Conservation (phyloP, 92 coral and sea anemone species). For the Actinernus sp. region DNA sequence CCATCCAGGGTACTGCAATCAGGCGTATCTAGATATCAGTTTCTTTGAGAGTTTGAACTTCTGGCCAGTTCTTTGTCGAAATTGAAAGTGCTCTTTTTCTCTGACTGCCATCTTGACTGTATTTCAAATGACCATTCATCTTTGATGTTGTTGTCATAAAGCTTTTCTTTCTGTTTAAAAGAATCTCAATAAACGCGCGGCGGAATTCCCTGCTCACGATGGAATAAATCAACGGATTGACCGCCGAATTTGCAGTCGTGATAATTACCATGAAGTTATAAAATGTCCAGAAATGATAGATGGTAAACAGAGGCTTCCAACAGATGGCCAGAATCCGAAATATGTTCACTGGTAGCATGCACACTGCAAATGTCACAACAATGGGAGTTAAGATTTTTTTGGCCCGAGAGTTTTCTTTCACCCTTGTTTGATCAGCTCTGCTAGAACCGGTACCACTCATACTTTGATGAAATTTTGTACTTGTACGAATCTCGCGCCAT, state of each 20-base stretch:
- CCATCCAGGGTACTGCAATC: too few relatives aligned
- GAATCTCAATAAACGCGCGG: conserved; percentile 42
- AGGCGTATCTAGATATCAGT: conserved; percentile 21
- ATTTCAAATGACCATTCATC: background rate
- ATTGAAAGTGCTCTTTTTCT: background rate
- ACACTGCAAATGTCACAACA: conserved; percentile 63
- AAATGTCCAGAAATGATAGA: conserved; percentile 50
- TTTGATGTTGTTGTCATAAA: background rate
- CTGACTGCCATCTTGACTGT: conserved; percentile 3
- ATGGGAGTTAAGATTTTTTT: conserved; percentile 61
- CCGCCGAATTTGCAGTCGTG: conserved; percentile 55
- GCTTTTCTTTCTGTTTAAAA: conserved; percentile 1
- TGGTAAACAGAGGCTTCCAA: conserved; percentile 17
- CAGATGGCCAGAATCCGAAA: conserved; percentile 43
- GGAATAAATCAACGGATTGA: conserved; percentile 69
- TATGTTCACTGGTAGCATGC: conserved; percentile 48
- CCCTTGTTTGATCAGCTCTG: conserved; percentile 7
- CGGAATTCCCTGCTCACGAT: conserved; percentile 74
- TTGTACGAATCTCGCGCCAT: conserved; percentile 62
- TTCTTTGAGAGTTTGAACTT: conserved; percentile 23
- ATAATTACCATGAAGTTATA: conserved; percentile 48
- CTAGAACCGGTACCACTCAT: background rate
- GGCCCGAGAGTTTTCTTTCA: conserved; percentile 66
- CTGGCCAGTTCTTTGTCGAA: conserved; percentile 35
- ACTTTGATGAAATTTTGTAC: conserved; percentile 63